These are phyloP conservation scores for Delphinapterus leucas DNA, from an alignment of 2,113 vertebrate species.

Conservation along the genomic window DNA sequence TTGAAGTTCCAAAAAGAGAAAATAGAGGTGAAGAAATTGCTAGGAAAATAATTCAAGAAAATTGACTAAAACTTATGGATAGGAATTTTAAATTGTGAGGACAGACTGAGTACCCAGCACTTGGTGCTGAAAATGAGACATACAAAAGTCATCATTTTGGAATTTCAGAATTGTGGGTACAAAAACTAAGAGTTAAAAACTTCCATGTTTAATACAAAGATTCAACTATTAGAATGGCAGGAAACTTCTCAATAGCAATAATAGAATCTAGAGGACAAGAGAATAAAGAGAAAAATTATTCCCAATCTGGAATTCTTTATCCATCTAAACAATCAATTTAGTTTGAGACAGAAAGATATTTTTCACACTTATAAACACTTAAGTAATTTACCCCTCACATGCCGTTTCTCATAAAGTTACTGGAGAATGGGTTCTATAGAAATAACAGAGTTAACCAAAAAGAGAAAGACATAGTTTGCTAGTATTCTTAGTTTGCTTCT, in stretches of 20 bases:
- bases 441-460: neutral
- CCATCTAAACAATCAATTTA: neutral
- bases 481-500: neutral
- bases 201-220: conserved; percentile 3
- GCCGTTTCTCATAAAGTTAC: neutral
- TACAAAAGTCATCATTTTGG: neutral
- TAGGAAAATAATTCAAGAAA: neutral
- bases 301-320: neutral
- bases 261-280: neutral
- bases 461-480: neutral
- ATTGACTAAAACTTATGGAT: neutral
- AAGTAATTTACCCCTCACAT: neutral
- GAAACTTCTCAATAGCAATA: neutral
- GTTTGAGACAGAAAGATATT: neutral
- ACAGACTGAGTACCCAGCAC: neutral
- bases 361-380: neutral
- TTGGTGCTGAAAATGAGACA: neutral
- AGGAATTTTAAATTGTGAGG: neutral
- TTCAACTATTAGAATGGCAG: neutral
- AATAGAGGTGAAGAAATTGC: neutral
- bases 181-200: neutral
- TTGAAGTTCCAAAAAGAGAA: neutral
- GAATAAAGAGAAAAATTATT: neutral
- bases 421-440: neutral
- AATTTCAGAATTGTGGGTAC: neutral